Percentiles rank a stretch among this genome's conserved stretches.
Evolutionary conservation across 2,888 invertebrate genomes (phyloP).

Genomic region (Leptodirus hochenwartii): DNA sequence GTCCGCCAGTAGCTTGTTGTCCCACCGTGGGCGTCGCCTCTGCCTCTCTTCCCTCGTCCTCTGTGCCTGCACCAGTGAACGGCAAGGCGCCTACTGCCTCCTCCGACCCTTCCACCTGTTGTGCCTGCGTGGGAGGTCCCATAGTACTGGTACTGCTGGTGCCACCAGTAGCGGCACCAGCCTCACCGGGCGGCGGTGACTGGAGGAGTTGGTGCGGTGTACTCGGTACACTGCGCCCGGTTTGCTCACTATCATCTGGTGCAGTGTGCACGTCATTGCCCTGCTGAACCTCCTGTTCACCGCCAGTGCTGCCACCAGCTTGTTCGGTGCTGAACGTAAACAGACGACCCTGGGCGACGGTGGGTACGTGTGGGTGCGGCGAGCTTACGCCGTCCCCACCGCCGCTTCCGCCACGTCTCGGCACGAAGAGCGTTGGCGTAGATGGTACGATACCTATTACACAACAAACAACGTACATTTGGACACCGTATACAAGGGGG

Average conservation of each 20-base stretch:
- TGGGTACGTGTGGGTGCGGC: conserved; percentile 63
- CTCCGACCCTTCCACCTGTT: conserved; percentile 18
- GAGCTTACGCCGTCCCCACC: conserved; percentile 87
- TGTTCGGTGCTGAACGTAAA: conserved; percentile 36
- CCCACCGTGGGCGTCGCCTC: conserved; percentile 58
- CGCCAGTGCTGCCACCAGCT: conserved; percentile 25
- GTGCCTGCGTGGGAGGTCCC: conserved; percentile 22
- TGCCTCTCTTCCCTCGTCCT: conserved; percentile 64
- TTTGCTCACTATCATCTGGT: conserved; percentile 24
- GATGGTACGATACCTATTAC: conserved; percentile 60
- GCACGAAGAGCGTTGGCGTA: conserved; percentile 72
- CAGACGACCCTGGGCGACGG: conserved; percentile 30
- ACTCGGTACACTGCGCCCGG: conserved; percentile 47
- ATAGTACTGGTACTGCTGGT: no score
- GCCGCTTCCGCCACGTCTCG: conserved; percentile 65
- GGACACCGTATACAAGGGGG: no score
- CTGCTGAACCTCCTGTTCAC: no score
- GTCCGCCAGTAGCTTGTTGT: no score
- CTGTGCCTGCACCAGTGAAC: conserved; percentile 27
- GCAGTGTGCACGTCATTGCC: conserved; percentile 18
- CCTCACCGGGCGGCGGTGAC: conserved; percentile 23
- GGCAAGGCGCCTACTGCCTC: conserved; percentile 24
- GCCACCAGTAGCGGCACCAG: conserved; percentile 15
- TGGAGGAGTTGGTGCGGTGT: conserved; percentile 44
- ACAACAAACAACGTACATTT: conserved; percentile 3